These are phyloP conservation scores for Noctuana brunneofusca DNA, from an alignment of 2,888 invertebrate genomes.

Conservation along the genomic window DNA sequence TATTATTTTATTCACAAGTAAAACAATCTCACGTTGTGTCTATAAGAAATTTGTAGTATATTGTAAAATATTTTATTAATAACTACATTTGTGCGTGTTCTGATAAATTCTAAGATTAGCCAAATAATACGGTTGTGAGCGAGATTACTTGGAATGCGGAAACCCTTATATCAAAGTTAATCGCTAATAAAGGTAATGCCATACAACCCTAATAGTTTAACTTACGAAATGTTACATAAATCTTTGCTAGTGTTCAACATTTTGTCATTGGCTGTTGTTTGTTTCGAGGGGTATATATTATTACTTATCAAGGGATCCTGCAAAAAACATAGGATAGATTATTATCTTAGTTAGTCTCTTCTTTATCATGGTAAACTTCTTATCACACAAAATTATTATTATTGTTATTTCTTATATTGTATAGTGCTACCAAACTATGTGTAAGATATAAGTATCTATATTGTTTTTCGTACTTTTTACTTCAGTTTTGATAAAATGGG, in stretches of 20 bases:
- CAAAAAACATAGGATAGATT: no score
- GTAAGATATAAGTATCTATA: no score
- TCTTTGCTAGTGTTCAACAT: no score
- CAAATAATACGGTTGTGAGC: conserved; percentile 23
- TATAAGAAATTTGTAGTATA: neutral
- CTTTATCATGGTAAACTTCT: no score
- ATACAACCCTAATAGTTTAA: neutral
- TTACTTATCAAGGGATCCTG: no score
- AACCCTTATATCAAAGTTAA: conserved; percentile 9
- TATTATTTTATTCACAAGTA: neutral
- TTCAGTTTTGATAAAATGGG: conserved; percentile 4
- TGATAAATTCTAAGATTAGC: conserved; percentile 14
- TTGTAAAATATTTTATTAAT: conserved; percentile 2
- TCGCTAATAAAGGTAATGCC: conserved; percentile 4
- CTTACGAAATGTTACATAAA: no score
- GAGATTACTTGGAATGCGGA: conserved; percentile 21
- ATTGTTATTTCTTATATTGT: no score
- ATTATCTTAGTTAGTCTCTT: no score
- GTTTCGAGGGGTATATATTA: no score
- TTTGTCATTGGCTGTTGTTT: no score
- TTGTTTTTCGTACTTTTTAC: neutral
- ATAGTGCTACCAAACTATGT: no score
- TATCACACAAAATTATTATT: no score
- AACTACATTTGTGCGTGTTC: conserved; percentile 24
- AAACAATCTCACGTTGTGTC: neutral